Evolutionary conservation across 2,113 vertebrate genomes (phyloP).

Genomic region (Nibea albiflora): DNA sequence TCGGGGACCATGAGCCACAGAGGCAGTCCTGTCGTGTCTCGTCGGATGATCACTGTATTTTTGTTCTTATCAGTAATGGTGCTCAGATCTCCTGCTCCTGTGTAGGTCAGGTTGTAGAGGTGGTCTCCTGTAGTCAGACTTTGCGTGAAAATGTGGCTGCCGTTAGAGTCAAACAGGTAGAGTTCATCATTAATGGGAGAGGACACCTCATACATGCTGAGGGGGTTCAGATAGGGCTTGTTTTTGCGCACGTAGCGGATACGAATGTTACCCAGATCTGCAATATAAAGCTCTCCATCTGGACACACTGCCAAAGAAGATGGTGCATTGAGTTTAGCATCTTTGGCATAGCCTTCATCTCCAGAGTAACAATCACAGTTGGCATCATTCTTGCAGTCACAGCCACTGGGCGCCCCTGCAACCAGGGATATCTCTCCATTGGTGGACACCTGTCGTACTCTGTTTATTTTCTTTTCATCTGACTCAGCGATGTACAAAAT

Average conservation of each 20-base stretch:
- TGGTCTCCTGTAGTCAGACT: slow-evolving; percentile 96
- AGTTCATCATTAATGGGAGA: slow-evolving; percentile 96
- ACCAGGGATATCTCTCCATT: slow-evolving; percentile 95
- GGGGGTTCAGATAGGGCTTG: slow-evolving; percentile 93
- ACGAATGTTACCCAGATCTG: slow-evolving; percentile 95
- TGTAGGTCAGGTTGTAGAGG: slow-evolving; percentile 97
- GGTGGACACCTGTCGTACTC: slow-evolving; percentile 95
- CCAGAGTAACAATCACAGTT: slow-evolving; percentile 99
- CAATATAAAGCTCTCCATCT: slow-evolving; percentile 94
- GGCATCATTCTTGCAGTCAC: slow-evolving; percentile 97
- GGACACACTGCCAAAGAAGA: slow-evolving; percentile 95
- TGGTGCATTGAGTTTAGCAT: slow-evolving; percentile 93
- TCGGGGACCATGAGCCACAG: slow-evolving; percentile 95
- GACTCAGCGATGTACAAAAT: slow-evolving; percentile 96
- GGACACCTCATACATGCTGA: slow-evolving; percentile 96
- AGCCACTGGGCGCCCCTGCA: slow-evolving; percentile 94
- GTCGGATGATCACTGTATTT: slow-evolving; percentile 89
- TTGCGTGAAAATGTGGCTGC: slow-evolving; percentile 95
- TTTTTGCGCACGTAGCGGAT: slow-evolving; percentile 96
- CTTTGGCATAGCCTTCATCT: slow-evolving; percentile 96
- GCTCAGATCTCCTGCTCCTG: slow-evolving; percentile 89
- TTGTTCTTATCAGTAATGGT: slow-evolving; percentile 94
- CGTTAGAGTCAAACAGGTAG: slow-evolving; percentile 95
- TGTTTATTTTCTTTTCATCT: slow-evolving; percentile 97
- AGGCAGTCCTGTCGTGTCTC: slow-evolving; percentile 94